Conservation (phyloP, 2,113 vertebrate genomes). For the Rousettus leschenaultii region DNA sequence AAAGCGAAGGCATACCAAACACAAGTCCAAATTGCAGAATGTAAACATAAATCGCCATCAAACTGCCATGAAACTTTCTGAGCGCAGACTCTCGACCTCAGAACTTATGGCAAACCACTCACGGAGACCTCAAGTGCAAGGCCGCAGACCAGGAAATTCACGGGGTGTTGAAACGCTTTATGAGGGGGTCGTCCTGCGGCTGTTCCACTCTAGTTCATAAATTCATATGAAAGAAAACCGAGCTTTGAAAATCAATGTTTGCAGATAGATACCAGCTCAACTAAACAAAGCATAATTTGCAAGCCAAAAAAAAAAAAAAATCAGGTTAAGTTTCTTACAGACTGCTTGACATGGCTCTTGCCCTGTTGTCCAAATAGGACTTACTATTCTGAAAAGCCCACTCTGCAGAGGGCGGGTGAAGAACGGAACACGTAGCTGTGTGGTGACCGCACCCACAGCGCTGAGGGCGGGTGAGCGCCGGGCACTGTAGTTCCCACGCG, state of each 20-base stretch:
- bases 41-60: neutral
- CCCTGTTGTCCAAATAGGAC: neutral
- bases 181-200: neutral
- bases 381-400: neutral
- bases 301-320: neutral
- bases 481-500: neutral
- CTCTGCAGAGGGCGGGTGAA: neutral
- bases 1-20: neutral
- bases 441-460: conserved; percentile 48
- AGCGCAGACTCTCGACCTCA: neutral
- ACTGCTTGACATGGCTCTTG: neutral
- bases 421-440: neutral
- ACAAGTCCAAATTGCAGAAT: neutral
- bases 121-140: neutral
- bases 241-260: neutral
- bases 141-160: neutral
- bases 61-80: neutral
- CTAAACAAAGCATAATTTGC: neutral
- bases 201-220: neutral
- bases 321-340: neutral
- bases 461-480: neutral
- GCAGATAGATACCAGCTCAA: neutral
- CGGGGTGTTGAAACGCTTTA: neutral
- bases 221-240: neutral
- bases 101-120: neutral